Evolutionary conservation across 35 echinoderm and acorn worm species (phyloP).

Genomic region (Diadema setosum): DNA sequence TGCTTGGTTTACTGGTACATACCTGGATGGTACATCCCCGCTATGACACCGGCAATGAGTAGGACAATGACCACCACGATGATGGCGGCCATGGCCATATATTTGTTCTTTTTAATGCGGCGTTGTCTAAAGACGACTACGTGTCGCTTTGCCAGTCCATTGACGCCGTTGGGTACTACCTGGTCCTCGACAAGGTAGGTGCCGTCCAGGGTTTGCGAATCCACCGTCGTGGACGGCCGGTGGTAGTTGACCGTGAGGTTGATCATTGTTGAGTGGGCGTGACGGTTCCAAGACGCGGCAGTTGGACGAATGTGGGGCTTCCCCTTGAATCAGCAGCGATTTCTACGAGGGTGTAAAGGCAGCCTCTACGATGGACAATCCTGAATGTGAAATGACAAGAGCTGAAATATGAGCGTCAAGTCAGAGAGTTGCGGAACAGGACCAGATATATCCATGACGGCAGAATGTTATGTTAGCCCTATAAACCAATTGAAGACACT

Average conservation of each 20-base stretch:
- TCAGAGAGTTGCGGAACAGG: too few species aligned
- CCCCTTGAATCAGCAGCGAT: neutral
- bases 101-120: neutral
- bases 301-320: neutral
- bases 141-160: neutral
- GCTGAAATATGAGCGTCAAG: too few species aligned
- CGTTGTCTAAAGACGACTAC: neutral
- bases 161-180: conserved; percentile 10
- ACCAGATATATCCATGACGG: too few species aligned
- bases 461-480: too few species aligned
- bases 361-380: too few species aligned
- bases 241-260: conserved; percentile 11
- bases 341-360: too few species aligned
- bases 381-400: too few species aligned
- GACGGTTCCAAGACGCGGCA: neutral
- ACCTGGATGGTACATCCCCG: conserved; percentile 1
- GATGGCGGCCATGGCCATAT: neutral
- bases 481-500: too few species aligned
- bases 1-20: too few species aligned
- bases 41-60: neutral
- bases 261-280: neutral
- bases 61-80: neutral
- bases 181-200: neutral
- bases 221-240: neutral
- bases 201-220: neutral